Base-by-base conservation (phyloP, 1,140 invertebrate species). In the Halesus radiatus region DNA sequence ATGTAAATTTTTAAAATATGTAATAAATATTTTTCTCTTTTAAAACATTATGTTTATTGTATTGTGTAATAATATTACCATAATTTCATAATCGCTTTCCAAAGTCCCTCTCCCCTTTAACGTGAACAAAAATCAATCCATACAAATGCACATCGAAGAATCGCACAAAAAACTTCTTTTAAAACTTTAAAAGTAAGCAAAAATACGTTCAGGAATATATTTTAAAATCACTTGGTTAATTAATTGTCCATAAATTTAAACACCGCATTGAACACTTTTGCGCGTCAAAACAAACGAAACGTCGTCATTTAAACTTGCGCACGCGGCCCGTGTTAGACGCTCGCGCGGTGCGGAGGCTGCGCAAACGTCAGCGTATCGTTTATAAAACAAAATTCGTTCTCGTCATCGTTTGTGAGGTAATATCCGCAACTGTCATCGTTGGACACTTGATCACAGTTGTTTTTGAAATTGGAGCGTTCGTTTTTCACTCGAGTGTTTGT, bases 371-470 rank as follows among this genome's bases (percentile, higher is more conserved):
- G 81, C 0, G 88, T 90, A 68, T 89, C 88, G 32, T 89, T 88
- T 4, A 88, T 85, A 74, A 88, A 90, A 66, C 87, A 87, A 76
- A 86, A 85, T 7, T 88, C 85, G 37, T 88, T 85, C 4, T 88
- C 87, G 3, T 87, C 86, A 5, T 90, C 88, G 64, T 88, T 86
- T 0, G 87, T 87, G 6, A 90, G 77, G 58, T 89, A 89, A 76
- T 90, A 90, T 6, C 88, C 89, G 64, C 87, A 89, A 62, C 88
- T 89, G 4, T 87, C 88, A 53, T 90, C 89, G 66, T 88, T 89
- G 1, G 89, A 90, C 3, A 88, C 80, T 53, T 87, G 85, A 45
- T 89, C 88, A 13, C 10, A 3, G 85, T 73, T 76, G 13, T 53
- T 78, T 32, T 52, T 75, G 54, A 56, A 75, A 37, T 75, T 58